Conservation (phyloP, 2,113 vertebrate genomes). For the Ptilorrhoa leucosticta region DNA sequence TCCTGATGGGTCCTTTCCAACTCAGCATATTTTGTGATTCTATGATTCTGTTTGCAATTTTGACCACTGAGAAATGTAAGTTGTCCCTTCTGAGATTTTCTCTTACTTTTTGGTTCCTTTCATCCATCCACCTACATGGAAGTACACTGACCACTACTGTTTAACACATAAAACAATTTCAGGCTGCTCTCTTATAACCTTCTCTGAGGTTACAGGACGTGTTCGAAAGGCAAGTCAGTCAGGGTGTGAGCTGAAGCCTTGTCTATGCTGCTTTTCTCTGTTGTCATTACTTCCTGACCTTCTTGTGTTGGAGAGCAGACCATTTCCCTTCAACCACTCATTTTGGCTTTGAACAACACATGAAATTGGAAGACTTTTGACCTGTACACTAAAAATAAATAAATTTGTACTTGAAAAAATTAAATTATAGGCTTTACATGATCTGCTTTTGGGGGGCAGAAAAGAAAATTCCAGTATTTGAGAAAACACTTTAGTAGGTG, state of each 20-base stretch:
- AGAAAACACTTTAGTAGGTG: not conserved
- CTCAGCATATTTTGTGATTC: not conserved
- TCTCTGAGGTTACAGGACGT: not conserved
- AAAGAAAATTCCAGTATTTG: not conserved
- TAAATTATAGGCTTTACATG: not conserved
- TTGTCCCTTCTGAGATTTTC: not conserved
- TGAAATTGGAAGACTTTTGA: not conserved
- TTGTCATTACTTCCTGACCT: not conserved
- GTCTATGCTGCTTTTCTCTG: not conserved
- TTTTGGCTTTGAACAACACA: not conserved
- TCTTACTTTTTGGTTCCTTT: not conserved
- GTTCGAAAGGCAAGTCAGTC: not conserved
- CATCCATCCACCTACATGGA: fast-evolving
- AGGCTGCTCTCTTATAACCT: not conserved
- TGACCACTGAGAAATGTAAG: not conserved
- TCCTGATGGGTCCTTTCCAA: not conserved
- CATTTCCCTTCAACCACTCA: not conserved
- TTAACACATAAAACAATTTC: not conserved
- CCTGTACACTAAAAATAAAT: not conserved
- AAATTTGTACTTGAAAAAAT: not conserved
- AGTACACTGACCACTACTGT: not conserved
- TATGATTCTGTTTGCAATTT: not conserved
- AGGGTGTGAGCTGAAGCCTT: not conserved
- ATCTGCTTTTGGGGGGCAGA: not conserved
- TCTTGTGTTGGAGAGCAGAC: not conserved